phyloP scores from a whole-genome alignment of 2,888 invertebrate species.

The Amphipoea lucens region DNA sequence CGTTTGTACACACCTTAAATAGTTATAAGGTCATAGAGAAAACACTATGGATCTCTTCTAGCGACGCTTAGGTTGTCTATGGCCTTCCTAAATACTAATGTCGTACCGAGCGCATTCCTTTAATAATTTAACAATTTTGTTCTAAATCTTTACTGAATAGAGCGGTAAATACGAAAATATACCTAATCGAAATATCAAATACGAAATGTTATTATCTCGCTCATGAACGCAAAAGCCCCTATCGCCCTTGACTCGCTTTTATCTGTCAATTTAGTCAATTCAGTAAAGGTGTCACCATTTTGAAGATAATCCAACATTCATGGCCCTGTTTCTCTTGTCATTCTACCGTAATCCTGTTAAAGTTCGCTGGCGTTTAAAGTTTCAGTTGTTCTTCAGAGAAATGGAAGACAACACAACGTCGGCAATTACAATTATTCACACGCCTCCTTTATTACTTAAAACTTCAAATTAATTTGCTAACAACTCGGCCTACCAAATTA shows the following conservation, averaged over 20 bases:
- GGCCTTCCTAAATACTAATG: neutral
- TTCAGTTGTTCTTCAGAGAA: conserved; percentile 17
- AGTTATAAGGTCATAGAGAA: neutral
- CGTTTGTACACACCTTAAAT: neutral
- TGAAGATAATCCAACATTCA: conserved; percentile 29
- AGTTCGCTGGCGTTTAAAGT: conserved; percentile 22
- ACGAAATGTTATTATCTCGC: neutral
- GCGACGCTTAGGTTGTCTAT: neutral
- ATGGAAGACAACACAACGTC: conserved; percentile 23
- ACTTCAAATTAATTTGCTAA: conserved; percentile 54
- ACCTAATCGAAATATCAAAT: neutral
- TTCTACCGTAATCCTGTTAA: conserved; percentile 30
- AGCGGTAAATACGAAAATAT: neutral
- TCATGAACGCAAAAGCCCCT: conserved; percentile 3
- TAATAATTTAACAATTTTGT: neutral
- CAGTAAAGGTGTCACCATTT: conserved; percentile 17
- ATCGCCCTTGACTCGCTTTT: neutral
- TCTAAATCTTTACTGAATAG: neutral
- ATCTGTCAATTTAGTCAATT: conserved; percentile 12
- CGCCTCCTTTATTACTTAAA: conserved; percentile 38
- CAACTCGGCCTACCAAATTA: conserved; percentile 47
- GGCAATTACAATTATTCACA: conserved; percentile 47
- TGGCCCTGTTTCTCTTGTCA: conserved; percentile 29
- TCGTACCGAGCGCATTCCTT: neutral
- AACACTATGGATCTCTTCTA: neutral